Evolutionary conservation across 2,888 invertebrate genomes (phyloP).

Genomic region (Operophtera brumata): DNA sequence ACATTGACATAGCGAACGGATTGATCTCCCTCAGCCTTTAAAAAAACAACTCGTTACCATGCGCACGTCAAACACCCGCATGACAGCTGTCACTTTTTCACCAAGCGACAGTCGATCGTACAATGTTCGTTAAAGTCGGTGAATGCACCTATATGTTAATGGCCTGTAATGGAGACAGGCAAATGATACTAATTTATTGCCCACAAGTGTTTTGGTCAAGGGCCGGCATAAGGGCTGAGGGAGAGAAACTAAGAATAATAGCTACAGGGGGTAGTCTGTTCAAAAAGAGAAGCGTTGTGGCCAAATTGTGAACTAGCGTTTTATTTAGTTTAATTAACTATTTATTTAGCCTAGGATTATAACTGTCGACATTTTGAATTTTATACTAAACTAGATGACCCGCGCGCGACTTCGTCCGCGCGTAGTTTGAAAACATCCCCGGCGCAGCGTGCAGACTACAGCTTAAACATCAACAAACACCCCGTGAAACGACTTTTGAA

Average conservation of each 20-base stretch:
- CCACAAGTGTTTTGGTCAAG: constrained; percentile 20
- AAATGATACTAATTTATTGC: constrained; percentile 24
- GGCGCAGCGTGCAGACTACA: no score
- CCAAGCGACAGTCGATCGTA: constrained; percentile 5
- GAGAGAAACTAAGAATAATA: not conserved
- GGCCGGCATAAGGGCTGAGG: constrained; percentile 3
- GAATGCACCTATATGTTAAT: constrained; percentile 32
- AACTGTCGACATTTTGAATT: no score
- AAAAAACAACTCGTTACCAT: constrained; percentile 21
- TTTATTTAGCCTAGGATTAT: no score
- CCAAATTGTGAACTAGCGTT: no score
- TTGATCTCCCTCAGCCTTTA: constrained; percentile 7
- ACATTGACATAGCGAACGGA: no score
- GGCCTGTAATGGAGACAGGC: constrained; percentile 27
- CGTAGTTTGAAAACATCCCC: no score
- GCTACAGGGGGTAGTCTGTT: not conserved
- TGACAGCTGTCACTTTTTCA: constrained; percentile 34
- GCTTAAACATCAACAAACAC: no score
- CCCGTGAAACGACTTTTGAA: no score
- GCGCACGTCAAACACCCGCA: constrained; percentile 28
- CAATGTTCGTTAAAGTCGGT: constrained; percentile 20
- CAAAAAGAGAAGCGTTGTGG: no score
- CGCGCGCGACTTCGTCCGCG: no score
- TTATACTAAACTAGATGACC: no score
- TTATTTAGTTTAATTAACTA: no score